Evolutionary conservation across 1,140 invertebrate genomes (phyloP).

Genomic region (Pentalonia nigronervosa): DNA sequence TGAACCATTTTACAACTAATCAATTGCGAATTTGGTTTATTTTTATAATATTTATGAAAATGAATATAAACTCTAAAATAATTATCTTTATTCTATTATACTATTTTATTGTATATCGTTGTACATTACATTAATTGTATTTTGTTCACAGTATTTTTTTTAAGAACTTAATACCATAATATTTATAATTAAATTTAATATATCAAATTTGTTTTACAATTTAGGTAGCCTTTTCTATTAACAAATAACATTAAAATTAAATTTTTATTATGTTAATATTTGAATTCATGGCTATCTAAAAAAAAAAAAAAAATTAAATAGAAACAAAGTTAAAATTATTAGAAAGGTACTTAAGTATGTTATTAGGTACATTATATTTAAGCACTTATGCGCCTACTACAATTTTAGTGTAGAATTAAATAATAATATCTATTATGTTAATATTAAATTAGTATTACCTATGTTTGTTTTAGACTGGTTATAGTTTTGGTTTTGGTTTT

Average conservation of each 20-base stretch:
- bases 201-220: no score
- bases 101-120: no score
- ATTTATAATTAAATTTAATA: no score
- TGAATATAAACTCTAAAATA: no score
- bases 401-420: background rate
- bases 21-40: background rate
- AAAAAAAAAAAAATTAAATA: background rate
- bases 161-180: no score
- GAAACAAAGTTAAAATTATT: background rate
- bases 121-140: no score
- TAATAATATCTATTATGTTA: background rate
- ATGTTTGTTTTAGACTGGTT: constrained; percentile 76
- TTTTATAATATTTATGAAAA: background rate
- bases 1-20: background rate
- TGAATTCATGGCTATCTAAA: background rate
- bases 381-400: background rate
- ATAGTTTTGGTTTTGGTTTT: constrained; percentile 96
- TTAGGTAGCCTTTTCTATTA: no score
- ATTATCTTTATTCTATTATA: no score
- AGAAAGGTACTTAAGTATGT: background rate
- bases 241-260: background rate
- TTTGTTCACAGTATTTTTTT: no score
- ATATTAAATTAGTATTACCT: background rate
- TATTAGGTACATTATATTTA: background rate
- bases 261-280: background rate